Evolutionary conservation across 2,888 invertebrate species (phyloP).

Genomic region (Leptopilina drosophilae): DNA sequence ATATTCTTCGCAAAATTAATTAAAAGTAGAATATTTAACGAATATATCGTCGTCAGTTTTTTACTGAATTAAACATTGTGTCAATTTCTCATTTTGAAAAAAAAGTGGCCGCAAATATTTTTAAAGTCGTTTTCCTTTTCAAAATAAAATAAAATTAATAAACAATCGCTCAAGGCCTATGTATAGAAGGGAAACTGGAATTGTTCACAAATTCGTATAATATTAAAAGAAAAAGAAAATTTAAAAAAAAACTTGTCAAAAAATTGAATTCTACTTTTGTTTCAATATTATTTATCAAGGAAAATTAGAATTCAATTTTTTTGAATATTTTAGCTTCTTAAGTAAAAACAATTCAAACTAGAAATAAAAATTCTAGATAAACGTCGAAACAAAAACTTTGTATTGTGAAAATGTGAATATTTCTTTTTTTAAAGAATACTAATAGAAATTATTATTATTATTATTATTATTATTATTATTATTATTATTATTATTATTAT

Average conservation of each 20-base stretch:
- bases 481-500: not conserved
- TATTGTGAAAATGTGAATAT: too few species aligned
- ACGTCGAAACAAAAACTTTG: too few species aligned
- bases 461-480: too few species aligned
- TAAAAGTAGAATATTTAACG: constrained; percentile 11
- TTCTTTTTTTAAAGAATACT: not conserved
- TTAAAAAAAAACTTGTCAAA: not conserved
- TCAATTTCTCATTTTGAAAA: not conserved
- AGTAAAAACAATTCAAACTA: too few species aligned
- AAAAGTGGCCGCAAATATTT: not conserved
- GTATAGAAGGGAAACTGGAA: not conserved
- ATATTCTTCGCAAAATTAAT: constrained; percentile 44
- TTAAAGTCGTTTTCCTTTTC: not conserved
- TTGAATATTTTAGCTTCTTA: too few species aligned
- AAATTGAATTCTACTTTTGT: constrained; percentile 10
- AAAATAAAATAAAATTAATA: constrained; percentile 3
- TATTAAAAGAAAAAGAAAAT: constrained; percentile 16
- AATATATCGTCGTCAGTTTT: constrained; percentile 15
- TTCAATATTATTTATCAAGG: not conserved
- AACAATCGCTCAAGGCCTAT: constrained; percentile 8
- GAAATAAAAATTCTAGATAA: too few species aligned
- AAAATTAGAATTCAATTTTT: not conserved
- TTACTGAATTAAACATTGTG: not conserved
- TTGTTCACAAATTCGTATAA: constrained; percentile 9
- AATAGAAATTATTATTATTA: not conserved